phyloP scores from a whole-genome alignment of 2,888 invertebrate genomes.

The Trilocha varians region DNA sequence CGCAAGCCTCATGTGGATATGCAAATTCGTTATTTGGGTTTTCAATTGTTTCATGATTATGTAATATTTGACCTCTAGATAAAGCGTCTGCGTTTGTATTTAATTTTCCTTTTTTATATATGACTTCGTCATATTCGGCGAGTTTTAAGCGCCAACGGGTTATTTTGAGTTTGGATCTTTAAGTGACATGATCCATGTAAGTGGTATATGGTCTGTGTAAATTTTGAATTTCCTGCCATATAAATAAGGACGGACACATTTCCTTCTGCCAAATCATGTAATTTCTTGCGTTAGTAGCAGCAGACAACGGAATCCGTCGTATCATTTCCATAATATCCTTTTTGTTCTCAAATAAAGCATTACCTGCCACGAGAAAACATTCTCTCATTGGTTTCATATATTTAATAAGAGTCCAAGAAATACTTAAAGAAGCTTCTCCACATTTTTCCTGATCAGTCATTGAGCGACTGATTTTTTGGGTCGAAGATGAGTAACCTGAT shows the following conservation, averaged over 20 bases:
- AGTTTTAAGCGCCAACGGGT: conserved; percentile 31
- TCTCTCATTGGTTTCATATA: no score
- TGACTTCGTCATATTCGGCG: conserved; percentile 20
- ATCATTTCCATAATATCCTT: no score
- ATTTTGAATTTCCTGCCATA: conserved; percentile 34
- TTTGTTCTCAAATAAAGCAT: no score
- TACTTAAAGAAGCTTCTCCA: no score
- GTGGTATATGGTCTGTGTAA: conserved; percentile 35
- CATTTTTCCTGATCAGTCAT: no score
- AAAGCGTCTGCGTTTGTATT: conserved; percentile 24
- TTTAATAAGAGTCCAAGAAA: no score
- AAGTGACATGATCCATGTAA: conserved; percentile 31
- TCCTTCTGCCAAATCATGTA: no score
- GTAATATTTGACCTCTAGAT: conserved; percentile 16
- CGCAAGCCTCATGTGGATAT: conserved; percentile 18
- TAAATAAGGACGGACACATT: conserved; percentile 32
- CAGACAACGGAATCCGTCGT: no score
- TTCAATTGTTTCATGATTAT: conserved; percentile 5
- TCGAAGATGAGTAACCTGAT: no score
- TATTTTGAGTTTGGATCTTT: conserved; percentile 35
- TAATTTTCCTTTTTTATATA: conserved; percentile 19
- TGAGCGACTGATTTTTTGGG: no score
- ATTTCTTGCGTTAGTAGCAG: no score
- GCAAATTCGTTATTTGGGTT: conserved; percentile 22
- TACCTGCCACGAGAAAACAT: no score